Percentiles rank a stretch among this genome's conserved stretches.
These are phyloP conservation scores for Cydia amplana DNA, from an alignment of 1,140 invertebrate species.

Conservation along the genomic window DNA sequence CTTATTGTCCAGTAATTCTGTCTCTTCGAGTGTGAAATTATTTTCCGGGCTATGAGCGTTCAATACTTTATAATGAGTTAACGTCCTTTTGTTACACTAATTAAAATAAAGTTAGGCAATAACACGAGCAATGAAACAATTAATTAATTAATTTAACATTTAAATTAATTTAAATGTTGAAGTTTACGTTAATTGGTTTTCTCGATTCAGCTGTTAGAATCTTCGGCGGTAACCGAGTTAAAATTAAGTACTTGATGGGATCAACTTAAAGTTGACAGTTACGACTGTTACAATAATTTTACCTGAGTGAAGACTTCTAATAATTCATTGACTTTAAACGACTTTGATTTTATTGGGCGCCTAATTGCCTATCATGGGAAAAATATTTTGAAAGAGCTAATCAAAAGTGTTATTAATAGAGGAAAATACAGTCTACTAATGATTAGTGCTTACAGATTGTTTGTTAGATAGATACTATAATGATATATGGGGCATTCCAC, in stretches of 20 bases:
- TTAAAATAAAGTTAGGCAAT: conserved; percentile 23
- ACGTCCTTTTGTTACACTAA: neutral
- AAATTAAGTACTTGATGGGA: neutral
- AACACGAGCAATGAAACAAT: conserved; percentile 27
- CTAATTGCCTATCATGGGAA: no score
- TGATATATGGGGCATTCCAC: no score
- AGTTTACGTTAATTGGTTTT: conserved; percentile 16
- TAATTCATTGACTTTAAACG: neutral
- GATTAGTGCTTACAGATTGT: no score
- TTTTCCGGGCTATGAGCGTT: neutral
- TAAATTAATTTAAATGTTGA: no score
- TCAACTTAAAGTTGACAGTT: conserved; percentile 3
- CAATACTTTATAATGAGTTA: conserved; percentile 11
- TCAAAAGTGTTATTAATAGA: no score
- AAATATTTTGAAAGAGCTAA: no score
- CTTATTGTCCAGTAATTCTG: neutral
- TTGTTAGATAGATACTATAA: no score
- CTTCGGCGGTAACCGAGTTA: neutral
- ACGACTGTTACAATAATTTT: neutral
- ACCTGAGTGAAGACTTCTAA: neutral
- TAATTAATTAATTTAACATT: no score
- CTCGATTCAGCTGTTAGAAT: neutral
- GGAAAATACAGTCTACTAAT: no score
- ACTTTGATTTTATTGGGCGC: neutral
- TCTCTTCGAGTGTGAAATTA: neutral